These are phyloP conservation scores for Holothuria glaberrima DNA, from an alignment of 35 echinoderm and acorn worm genomes.

Conservation along the genomic window DNA sequence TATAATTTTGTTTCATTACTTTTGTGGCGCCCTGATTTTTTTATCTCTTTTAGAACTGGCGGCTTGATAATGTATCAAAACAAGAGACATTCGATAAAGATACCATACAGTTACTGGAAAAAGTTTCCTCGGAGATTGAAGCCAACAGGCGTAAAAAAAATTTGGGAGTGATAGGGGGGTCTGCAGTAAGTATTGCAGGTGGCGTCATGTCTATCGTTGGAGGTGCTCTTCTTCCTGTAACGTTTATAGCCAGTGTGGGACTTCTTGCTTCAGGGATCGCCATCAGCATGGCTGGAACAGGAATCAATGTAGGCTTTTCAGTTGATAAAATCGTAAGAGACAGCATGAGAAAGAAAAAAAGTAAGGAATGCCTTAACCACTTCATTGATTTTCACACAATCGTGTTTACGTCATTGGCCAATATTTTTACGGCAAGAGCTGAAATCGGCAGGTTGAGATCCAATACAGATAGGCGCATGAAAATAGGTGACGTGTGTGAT, in stretches of 20 bases:
- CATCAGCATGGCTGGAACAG: background rate
- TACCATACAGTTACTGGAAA: too few relatives aligned
- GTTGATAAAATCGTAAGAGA: background rate
- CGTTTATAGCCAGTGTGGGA: background rate
- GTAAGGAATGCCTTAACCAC: background rate
- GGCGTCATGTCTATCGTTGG: background rate
- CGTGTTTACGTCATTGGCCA: background rate
- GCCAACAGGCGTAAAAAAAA: background rate
- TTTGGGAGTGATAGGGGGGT: conserved; percentile 17
- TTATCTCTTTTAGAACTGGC: too few relatives aligned
- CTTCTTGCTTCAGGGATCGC: background rate
- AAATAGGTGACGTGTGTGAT: too few relatives aligned
- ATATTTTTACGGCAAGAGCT: too few relatives aligned
- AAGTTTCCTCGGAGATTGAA: too few relatives aligned
- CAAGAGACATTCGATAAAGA: too few relatives aligned
- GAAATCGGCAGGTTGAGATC: too few relatives aligned
- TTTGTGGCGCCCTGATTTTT: too few relatives aligned
- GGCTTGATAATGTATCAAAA: too few relatives aligned
- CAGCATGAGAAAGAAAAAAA: background rate
- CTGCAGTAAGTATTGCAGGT: conserved; percentile 7
- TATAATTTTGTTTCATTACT: too few relatives aligned
- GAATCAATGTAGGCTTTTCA: background rate
- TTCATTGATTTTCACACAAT: background rate
- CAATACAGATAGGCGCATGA: too few relatives aligned
- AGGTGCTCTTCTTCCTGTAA: background rate